Evolutionary conservation across 2,888 invertebrate genomes (phyloP), one percentile per base, ranked within the genome.

Genomic region (Dicranocentrus wangi): DNA sequence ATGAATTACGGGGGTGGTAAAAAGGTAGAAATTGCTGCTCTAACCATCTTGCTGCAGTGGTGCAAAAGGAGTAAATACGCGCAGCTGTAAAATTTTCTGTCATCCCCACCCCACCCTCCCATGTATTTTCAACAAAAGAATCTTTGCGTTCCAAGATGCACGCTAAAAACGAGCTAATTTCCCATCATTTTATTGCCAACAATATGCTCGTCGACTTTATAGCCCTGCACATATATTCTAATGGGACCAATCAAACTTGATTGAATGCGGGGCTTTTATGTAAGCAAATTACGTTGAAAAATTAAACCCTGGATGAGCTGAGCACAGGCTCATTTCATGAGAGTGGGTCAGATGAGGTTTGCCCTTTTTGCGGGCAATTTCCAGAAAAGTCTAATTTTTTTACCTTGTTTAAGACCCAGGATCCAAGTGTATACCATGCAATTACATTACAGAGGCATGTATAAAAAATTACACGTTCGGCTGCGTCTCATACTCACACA

Each of bases 201-300:
- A 39, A 39, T 47, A n/a, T 47, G 47, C 39, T 13, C 5, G 47
- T 5, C 15, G 47, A 5, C 3, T 3, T 13, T 47, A 47, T 47
- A n/a, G n/a, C 17, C 47, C n/a, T 47, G 13, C 39, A 8, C 47
- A 13, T 47, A 55, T 8, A 32, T n/a, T 61, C 61, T 61, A 28
- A 17, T 61, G 61, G 61, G 61, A 13, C 61, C 32, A 61, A 61
- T 61, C 61, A 61, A 28, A 61, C n/a, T 28, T 32, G 61, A 61
- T 61, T 61, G 61, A 61, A 61, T 17, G 32, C 3, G 61, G 61
- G 28, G 28, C 32, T 17, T 32, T 61, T 17, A 15, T 28, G 32
- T 28, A 32, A 27, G 27, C 15, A 60, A 28, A 61, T 28, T 32
- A 23, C 7, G 5, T 21, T 55, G 55, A 19, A 61, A 61, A 32